A percentile compares a stretch with the other conserved stretches of the same genome.
Evolutionary conservation across 2,888 invertebrate genomes (phyloP).

Genomic region (Zhuqinia jingwanae): DNA sequence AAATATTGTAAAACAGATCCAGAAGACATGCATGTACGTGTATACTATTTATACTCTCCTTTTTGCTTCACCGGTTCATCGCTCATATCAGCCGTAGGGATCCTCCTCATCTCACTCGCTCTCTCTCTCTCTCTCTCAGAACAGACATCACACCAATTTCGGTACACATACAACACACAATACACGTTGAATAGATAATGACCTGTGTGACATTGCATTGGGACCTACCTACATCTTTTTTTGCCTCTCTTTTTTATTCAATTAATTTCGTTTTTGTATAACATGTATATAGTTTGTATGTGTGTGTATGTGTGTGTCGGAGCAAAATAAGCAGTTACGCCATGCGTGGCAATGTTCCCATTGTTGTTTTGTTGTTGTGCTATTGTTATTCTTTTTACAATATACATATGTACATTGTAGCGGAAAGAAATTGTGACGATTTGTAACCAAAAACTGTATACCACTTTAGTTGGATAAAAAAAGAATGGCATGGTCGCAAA

Average conservation of each 20-base stretch:
- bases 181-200: conserved; percentile 64
- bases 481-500: too few species aligned
- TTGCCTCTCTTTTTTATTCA: conserved; percentile 55
- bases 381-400: not conserved
- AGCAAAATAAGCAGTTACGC: not conserved
- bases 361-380: not conserved
- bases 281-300: not conserved
- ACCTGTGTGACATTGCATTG: conserved; percentile 68
- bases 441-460: too few species aligned
- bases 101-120: too few species aligned
- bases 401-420: too few species aligned
- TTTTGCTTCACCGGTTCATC: not conserved
- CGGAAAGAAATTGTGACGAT: too few species aligned
- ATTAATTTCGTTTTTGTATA: conserved; percentile 53
- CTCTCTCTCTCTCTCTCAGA: too few species aligned
- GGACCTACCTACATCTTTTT: conserved; percentile 41
- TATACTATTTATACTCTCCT: too few species aligned
- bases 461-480: too few species aligned
- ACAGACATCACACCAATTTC: not conserved
- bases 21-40: not conserved
- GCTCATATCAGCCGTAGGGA: too few species aligned
- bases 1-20: not conserved
- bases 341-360: not conserved
- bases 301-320: not conserved
- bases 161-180: conserved; percentile 13